Base-by-base conservation (phyloP, 2,113 vertebrate species). In the Carassius carassius region DNA sequence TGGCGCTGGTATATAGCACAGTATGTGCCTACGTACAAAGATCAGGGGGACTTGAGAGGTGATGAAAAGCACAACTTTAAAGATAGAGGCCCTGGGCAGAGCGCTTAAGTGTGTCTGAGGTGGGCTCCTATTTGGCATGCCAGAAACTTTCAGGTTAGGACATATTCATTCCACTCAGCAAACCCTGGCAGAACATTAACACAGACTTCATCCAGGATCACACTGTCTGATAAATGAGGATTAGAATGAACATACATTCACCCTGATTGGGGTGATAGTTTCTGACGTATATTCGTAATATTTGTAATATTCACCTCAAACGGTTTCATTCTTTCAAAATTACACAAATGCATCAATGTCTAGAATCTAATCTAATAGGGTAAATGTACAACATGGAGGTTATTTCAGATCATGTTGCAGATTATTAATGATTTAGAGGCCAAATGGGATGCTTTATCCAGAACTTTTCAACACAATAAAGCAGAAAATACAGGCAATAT, bases 261-360 rank as follows among this genome's bases (percentile, higher is more conserved):
- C 29, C 21, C 19, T 62, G 56, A 60, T 63, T 23, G 23, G 8
- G 32, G 32, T 60, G 56, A 79, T 21, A 16, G 41, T 47, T 62
- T 77, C 37, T 58, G 76, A 29, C 29, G 1, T 29, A 2, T 29
- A 29, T 29, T 1, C 29, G 29, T 29, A 29, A 29, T 41, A 78
- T 41, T 72, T 10, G 41, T 72, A 70, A 72, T 41, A 72, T 72
- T 72, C 29, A 60, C 21, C 35, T 60, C 32, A 23, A 58, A 58
- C 7, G n/a, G 51, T 60, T 78, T 78, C 10, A 60, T 72, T 72
- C 69, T 41, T 58, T 37, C 54, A 78, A 60, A 78, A 78, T 78
- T 60, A n/a, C 19, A 41, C 76, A 60, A 37, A 78, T 60, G 23
- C 19, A 78, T 78, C 76, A 78, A 21, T 37, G 54, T 60, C 76